A percentile compares a stretch with the other conserved stretches of the same genome.
Evolutionary conservation across 2,113 vertebrate genomes (phyloP).

Genomic region (Solea solea): DNA sequence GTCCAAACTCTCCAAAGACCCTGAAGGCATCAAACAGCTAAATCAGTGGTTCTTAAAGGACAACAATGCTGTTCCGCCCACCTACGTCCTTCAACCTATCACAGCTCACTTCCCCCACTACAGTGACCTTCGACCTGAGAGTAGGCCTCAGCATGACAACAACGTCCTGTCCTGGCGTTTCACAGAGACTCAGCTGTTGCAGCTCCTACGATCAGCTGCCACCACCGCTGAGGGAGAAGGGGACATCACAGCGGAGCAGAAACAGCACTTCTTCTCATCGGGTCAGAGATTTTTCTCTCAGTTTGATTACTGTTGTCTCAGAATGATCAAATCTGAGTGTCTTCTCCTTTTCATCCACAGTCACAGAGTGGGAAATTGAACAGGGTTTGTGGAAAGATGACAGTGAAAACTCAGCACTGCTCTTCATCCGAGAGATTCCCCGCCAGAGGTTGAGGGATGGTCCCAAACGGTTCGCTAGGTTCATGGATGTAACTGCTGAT

Average conservation of each 20-base stretch:
- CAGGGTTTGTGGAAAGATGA: slow-evolving; percentile 66
- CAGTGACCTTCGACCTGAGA: slow-evolving; percentile 62
- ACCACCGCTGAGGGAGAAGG: slow-evolving; percentile 72
- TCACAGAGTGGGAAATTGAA: slow-evolving; percentile 81
- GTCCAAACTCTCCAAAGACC: slow-evolving; percentile 73
- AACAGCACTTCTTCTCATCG: slow-evolving; percentile 79
- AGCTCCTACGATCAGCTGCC: slow-evolving; percentile 73
- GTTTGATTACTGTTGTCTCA: background rate
- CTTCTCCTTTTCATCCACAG: slow-evolving; percentile 63
- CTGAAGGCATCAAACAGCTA: slow-evolving; percentile 72
- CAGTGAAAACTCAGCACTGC: slow-evolving; percentile 29
- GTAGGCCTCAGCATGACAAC: slow-evolving; percentile 34
- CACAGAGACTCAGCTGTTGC: slow-evolving; percentile 72
- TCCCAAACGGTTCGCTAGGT: slow-evolving; percentile 64
- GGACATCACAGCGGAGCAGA: slow-evolving; percentile 76
- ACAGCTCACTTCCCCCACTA: slow-evolving; percentile 74
- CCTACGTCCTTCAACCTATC: slow-evolving; percentile 83
- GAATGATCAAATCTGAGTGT: background rate
- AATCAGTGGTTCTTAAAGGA: slow-evolving; percentile 79
- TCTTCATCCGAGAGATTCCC: slow-evolving; percentile 83
- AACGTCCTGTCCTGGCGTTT: slow-evolving; percentile 50
- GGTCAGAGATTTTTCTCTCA: slow-evolving; percentile 58
- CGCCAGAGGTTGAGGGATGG: slow-evolving; percentile 63
- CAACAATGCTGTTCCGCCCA: slow-evolving; percentile 78
- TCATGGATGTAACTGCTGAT: slow-evolving; percentile 70